These are phyloP conservation scores for Pandion haliaetus DNA, from an alignment of 2,113 vertebrate species.

Conservation along the genomic window DNA sequence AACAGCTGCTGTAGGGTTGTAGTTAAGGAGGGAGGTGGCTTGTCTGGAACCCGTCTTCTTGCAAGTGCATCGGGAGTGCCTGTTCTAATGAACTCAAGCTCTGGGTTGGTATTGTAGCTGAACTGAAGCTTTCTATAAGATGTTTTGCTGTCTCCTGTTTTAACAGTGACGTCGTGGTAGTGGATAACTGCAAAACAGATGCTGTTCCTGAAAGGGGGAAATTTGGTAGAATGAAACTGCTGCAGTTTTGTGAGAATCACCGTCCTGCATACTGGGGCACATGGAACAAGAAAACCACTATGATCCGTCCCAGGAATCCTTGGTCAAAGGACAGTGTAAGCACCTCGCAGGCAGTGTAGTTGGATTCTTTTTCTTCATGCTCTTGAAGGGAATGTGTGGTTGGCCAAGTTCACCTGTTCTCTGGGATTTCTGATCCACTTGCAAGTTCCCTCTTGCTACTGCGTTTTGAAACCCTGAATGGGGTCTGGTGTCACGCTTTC, in stretches of 20 bases:
- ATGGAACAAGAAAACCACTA: slow-evolving; percentile 83
- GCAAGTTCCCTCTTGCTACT: neutral
- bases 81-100: neutral
- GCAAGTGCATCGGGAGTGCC: too few species aligned
- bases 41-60: neutral
- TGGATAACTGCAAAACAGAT: slow-evolving; percentile 73
- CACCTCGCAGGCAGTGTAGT: neutral
- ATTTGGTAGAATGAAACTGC: slow-evolving; percentile 90
- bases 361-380: neutral
- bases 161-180: slow-evolving; percentile 74
- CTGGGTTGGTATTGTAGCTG: neutral
- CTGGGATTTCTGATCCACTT: neutral
- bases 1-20: neutral
- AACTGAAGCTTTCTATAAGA: neutral
- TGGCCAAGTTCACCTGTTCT: neutral
- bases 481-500: neutral
- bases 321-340: slow-evolving; percentile 86
- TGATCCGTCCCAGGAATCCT: slow-evolving; percentile 83
- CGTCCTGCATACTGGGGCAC: slow-evolving; percentile 98
- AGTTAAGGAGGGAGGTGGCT: neutral
- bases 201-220: slow-evolving; percentile 75
- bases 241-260: slow-evolving; percentile 92
- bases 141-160: neutral
- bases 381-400: neutral
- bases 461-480: neutral